Percentiles rank a stretch among this genome's conserved stretches.
These are phyloP conservation scores for Trichopria drosophilae DNA, from an alignment of 2,888 invertebrate species.

Conservation along the genomic window DNA sequence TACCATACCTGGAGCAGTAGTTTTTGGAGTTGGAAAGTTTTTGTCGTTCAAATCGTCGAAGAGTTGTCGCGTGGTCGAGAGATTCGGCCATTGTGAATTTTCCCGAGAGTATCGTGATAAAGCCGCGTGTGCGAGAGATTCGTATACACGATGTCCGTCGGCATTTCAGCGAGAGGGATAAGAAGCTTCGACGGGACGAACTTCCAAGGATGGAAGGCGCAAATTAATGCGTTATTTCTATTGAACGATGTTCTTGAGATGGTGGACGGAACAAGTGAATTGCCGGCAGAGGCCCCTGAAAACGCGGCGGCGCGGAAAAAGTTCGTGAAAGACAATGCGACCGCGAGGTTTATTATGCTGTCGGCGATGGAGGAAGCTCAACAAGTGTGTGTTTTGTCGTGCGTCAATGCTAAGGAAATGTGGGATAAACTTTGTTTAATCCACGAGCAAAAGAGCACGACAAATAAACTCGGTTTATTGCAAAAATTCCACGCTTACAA, in stretches of 20 bases:
- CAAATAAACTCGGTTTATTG: conserved; percentile 26
- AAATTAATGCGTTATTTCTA: conserved; percentile 28
- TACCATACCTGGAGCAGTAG: too few species aligned
- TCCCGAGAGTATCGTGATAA: too few species aligned
- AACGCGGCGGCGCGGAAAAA: conserved; percentile 11
- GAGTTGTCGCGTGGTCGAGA: too few species aligned
- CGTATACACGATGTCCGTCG: too few species aligned
- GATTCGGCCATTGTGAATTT: too few species aligned
- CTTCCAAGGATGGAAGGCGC: too few species aligned
- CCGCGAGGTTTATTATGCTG: conserved; percentile 27
- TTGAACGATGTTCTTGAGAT: conserved; percentile 24
- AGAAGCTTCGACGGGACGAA: conserved; percentile 28
- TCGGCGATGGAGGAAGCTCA: conserved; percentile 27
- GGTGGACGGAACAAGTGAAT: conserved; percentile 9
- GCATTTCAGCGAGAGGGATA: too few species aligned
- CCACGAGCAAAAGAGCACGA: conserved; percentile 31
- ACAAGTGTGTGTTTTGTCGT: conserved; percentile 27
- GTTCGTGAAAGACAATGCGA: conserved; percentile 26
- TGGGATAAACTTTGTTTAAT: conserved; percentile 25
- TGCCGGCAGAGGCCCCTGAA: conserved; percentile 12
- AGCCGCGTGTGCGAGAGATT: too few species aligned
- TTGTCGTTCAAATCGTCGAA: too few species aligned
- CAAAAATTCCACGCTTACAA: conserved; percentile 22
- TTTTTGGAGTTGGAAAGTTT: too few species aligned
- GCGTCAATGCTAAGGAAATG: conserved; percentile 26